Evolutionary conservation across 1,140 invertebrate genomes (phyloP), one percentile per base, ranked within the genome.

Genomic region (Sesamia nonagrioides): DNA sequence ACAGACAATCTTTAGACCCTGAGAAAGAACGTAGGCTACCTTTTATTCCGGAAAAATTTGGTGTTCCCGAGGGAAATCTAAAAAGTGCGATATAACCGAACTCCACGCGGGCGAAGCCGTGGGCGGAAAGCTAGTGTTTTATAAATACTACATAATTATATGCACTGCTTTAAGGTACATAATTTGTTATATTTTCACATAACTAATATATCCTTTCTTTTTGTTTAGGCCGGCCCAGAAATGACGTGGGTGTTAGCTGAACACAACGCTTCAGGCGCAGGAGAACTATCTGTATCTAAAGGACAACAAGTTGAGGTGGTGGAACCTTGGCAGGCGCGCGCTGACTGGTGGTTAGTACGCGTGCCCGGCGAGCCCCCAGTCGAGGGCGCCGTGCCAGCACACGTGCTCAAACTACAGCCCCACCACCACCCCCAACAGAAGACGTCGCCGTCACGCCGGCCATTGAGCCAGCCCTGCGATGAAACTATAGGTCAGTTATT

Each of bases 261-360:
- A 90, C 97, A 98, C 89, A 95, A 95, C n/a, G 97, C 97, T 0
- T 91, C 96, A 2, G 96, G 96, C 72, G 94, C 96, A 13, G 96
- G 97, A 45, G 98, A 98, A 91, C 89, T 98, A 78, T 96, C 96
- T 27, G 98, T 98, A 8, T 95, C 94, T 56, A 98, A 98, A 88
- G 98, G 98, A 9, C 98, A 99, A 92, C 98, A 99, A 93, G 98
- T 99, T 58, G 98, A 99, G 89, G 97, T 99, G 68, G 90, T 99
- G 66, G 98, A 99, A 86, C 95, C 96, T 63, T 95, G 96, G 79
- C 90, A 92, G 83, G 83, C 91, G 76, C 88, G 95, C 85, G 83
- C 96, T 86, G 94, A 96, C 86, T 97, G 96, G 95, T 97, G 97
- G 95, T 95, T 97, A 63, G 95, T 97, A 66, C 90, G 95, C 88